Evolutionary conservation across 2,113 vertebrate genomes (phyloP).

Genomic region (Corythoichthys haematopterus): DNA sequence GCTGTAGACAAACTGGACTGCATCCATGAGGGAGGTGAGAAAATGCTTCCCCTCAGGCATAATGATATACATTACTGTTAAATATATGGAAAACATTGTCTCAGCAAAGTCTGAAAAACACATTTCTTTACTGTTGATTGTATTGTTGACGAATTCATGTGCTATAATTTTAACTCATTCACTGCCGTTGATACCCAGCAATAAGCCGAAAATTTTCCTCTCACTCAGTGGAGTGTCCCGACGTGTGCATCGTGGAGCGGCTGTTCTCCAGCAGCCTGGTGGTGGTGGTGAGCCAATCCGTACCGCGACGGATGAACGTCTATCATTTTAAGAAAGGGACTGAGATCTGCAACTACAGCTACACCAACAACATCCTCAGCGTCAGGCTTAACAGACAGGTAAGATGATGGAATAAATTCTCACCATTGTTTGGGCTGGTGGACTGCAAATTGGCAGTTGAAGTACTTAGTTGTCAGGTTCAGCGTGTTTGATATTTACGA

Average conservation of each 20-base stretch:
- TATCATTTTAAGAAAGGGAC: slow-evolving; percentile 97
- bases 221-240: slow-evolving; percentile 81
- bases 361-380: slow-evolving; percentile 87
- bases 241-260: slow-evolving; percentile 90
- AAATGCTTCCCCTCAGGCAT: neutral
- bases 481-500: neutral
- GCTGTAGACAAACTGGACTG: slow-evolving; percentile 90
- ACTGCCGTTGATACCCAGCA: no score
- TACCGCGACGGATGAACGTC: slow-evolving; percentile 89
- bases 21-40: slow-evolving; percentile 90
- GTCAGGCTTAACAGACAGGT: slow-evolving; percentile 92
- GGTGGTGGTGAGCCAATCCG: slow-evolving; percentile 86
- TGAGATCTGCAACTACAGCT: slow-evolving; percentile 95
- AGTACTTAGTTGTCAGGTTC: neutral
- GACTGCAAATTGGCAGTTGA: neutral
- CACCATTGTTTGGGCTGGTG: neutral
- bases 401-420: neutral
- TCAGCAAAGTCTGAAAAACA: no score
- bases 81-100: neutral
- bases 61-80: neutral
- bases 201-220: neutral
- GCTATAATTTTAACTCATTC: no score
- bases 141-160: neutral
- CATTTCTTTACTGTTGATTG: neutral
- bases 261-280: slow-evolving; percentile 96